Evolutionary conservation across 2,113 vertebrate genomes (phyloP).

Genomic region (Paralichthys olivaceus): DNA sequence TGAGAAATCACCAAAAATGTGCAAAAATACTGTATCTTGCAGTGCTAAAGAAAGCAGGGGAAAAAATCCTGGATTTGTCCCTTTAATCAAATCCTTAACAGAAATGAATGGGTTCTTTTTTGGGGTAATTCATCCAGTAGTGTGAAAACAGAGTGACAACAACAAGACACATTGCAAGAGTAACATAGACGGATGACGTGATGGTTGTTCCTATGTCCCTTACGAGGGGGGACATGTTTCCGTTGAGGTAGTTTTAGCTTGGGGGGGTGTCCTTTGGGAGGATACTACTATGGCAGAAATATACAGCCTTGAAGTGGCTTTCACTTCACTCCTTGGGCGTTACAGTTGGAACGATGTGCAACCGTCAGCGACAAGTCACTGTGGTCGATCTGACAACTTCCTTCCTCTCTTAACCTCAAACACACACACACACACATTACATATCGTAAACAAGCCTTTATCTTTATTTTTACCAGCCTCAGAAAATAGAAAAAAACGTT

Average conservation of each 20-base stretch:
- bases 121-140: too few species aligned
- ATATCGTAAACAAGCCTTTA: slow-evolving; percentile 32
- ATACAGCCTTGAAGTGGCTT: slow-evolving; percentile 20
- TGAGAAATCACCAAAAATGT: too few species aligned
- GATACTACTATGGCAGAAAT: neutral
- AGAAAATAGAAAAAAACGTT: slow-evolving; percentile 43
- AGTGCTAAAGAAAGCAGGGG: too few species aligned
- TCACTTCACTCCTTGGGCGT: slow-evolving; percentile 48
- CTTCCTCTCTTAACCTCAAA: slow-evolving; percentile 51
- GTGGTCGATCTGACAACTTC: slow-evolving; percentile 67
- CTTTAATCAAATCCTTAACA: too few species aligned
- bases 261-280: neutral
- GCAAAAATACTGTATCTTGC: too few species aligned
- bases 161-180: neutral
- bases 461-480: slow-evolving; percentile 45
- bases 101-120: too few species aligned
- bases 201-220: neutral
- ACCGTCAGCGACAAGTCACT: slow-evolving; percentile 40
- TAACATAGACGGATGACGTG: neutral
- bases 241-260: neutral
- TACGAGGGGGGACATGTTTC: slow-evolving; percentile 14
- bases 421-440: neutral
- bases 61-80: too few species aligned
- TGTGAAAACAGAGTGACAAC: neutral
- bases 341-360: slow-evolving; percentile 33